phyloP scores from a whole-genome alignment of 1,140 invertebrate genomes.

The Neodiprion virginianus region DNA sequence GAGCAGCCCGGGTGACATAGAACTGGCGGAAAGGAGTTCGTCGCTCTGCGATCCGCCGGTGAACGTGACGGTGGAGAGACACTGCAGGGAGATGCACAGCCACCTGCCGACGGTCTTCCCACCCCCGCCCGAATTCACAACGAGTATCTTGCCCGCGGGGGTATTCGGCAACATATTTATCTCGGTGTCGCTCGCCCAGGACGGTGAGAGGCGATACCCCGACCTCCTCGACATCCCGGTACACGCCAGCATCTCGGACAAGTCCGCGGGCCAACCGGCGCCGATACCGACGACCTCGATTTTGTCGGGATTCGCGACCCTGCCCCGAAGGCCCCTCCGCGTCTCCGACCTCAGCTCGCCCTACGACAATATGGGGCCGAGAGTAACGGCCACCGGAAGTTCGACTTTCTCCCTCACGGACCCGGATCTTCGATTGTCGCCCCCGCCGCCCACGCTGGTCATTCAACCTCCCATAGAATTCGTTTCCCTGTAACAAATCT shows the following conservation, averaged over 20 bases:
- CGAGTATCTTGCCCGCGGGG: conserved; percentile 65
- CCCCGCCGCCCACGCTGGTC: conserved; percentile 62
- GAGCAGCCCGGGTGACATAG: conserved; percentile 54
- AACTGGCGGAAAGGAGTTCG: conserved; percentile 62
- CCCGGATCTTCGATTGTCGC: conserved; percentile 57
- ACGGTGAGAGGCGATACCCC: conserved; percentile 73
- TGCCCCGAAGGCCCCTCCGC: conserved; percentile 62
- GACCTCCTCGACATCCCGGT: conserved; percentile 76
- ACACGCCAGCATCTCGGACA: conserved; percentile 38
- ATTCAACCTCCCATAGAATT: conserved; percentile 63
- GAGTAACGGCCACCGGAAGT: conserved; percentile 84
- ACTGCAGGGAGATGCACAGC: conserved; percentile 58
- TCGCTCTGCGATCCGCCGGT: conserved; percentile 62
- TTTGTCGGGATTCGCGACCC: conserved; percentile 67
- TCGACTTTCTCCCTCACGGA: conserved; percentile 83
- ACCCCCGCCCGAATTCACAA: conserved; percentile 71
- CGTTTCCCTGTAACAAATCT: conserved; percentile 51
- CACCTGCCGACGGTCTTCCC: conserved; percentile 64
- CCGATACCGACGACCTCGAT: conserved; percentile 37
- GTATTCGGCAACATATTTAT: conserved; percentile 78
- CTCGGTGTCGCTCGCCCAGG: conserved; percentile 75
- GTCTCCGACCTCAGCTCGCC: conserved; percentile 55
- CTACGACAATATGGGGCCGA: conserved; percentile 90
- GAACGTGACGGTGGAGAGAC: conserved; percentile 80
- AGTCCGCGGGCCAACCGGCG: conserved; percentile 32